Conservation (phyloP, 2,113 vertebrate species). For the Tautogolabrus adspersus region DNA sequence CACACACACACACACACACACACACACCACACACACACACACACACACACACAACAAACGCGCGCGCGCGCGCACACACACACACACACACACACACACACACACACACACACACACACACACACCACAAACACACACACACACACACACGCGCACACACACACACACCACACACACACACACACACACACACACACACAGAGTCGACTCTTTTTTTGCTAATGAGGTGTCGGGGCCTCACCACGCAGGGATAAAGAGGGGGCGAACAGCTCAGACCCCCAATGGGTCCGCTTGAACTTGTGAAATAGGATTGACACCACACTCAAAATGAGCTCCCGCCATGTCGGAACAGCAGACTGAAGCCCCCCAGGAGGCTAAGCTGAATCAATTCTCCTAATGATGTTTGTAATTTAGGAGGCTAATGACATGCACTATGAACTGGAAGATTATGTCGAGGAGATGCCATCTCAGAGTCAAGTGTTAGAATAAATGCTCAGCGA, state of each 20-base stretch:
- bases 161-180: constrained; percentile 6
- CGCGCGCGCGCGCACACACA: neutral
- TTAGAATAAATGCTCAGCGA: constrained; percentile 40
- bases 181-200: constrained; percentile 23
- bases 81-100: constrained; percentile 20
- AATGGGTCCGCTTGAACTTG: constrained; percentile 69
- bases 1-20: constrained; percentile 21
- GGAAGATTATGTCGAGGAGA: constrained; percentile 76
- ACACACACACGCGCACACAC: neutral
- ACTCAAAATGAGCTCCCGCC: constrained; percentile 63
- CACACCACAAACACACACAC: constrained; percentile 3
- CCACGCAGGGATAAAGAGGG: constrained; percentile 51
- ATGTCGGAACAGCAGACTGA: constrained; percentile 54
- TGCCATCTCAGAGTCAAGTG: constrained; percentile 66
- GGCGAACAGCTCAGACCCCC: constrained; percentile 50
- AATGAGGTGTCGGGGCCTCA: constrained; percentile 62
- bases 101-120: neutral
- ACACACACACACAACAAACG: neutral
- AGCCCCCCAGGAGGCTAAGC: constrained; percentile 74
- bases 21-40: neutral
- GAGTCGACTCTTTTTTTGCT: constrained; percentile 22
- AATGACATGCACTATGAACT: constrained; percentile 82
- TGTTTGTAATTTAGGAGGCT: constrained; percentile 82
- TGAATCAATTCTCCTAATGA: constrained; percentile 83
- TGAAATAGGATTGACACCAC: constrained; percentile 75